Evolutionary conservation across 2,113 vertebrate species (phyloP), one percentile per base, ranked within the genome.

Genomic region (Coptodon bakossiorum): DNA sequence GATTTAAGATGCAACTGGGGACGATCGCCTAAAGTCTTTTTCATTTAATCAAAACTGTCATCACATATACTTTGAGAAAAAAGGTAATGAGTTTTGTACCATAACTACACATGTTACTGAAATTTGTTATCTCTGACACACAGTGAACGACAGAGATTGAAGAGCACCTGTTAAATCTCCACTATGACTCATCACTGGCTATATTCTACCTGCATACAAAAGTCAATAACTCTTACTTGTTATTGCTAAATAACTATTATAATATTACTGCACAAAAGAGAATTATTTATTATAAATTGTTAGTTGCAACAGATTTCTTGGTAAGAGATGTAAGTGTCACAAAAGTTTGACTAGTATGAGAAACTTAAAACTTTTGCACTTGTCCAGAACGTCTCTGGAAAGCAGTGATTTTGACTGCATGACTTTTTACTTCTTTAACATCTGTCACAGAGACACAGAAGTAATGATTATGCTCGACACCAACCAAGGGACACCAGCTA

Each of bases 381-480:
- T 11, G 10, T 27, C 22, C 22, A 12, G 3, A 57, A 12, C 4
- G 11, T 24, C 22, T 24, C 54, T 6, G 17, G 80, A 88, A 19
- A 80, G 61, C 43, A 81, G 57, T 34, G 29, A 68, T 89, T 89
- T 56, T 43, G 43, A 43, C 56, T 43, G 66, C 3, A 34, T 84
- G 59, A 57, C 31, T 83, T 87, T 40, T 34, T 8, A 63, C 66
- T 54, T 52, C 84, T 29, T 80, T 43, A 29, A 50, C 78, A 83
- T 90, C 93, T 80, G 11, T 91, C 88, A 89, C 59, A 53, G 29
- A 82, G 54, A 27, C 22, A 57, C 54, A 27, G 22, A 57, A 68
- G 84, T 90, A 87, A 79, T 91, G 40, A 91, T 87, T 50, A 80
- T 2, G 24, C 68, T 89, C 92, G 90, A 82, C 12, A 45, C 10